Conservation (phyloP, 2,113 vertebrate genomes). For the Poicephalus gulielmi region DNA sequence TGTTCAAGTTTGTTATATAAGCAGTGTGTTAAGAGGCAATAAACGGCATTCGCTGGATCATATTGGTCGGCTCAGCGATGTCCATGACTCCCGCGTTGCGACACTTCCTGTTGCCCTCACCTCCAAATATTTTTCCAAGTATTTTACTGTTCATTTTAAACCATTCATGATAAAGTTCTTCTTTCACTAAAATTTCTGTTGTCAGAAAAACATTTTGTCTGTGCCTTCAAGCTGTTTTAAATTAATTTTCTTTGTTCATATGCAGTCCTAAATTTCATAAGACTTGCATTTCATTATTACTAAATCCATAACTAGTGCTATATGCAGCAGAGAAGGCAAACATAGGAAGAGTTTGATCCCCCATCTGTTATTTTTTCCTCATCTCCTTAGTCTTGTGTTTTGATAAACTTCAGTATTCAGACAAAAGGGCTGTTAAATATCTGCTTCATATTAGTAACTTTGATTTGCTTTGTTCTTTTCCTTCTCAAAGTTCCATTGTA, state of each 20-base stretch:
- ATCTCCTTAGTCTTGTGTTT: not conserved
- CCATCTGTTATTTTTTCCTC: not conserved
- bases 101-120: not conserved
- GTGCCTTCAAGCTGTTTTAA: not conserved
- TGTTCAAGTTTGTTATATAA: too few species aligned
- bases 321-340: not conserved
- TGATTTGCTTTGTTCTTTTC: slow-evolving; percentile 45
- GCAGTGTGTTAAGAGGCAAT: too few species aligned
- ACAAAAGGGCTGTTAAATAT: slow-evolving; percentile 24
- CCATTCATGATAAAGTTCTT: not conserved
- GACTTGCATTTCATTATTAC: too few species aligned
- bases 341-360: not conserved
- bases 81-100: too few species aligned
- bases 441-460: not conserved
- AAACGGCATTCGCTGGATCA: too few species aligned
- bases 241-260: not conserved
- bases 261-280: not conserved
- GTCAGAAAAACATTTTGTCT: not conserved
- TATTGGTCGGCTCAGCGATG: too few species aligned
- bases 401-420: not conserved
- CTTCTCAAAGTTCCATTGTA: slow-evolving; percentile 6
- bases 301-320: not conserved
- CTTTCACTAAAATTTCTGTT: not conserved
- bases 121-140: not conserved
- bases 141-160: not conserved